Conservation (phyloP, 2,888 invertebrate genomes). For the Sicus ferrugineus region DNA sequence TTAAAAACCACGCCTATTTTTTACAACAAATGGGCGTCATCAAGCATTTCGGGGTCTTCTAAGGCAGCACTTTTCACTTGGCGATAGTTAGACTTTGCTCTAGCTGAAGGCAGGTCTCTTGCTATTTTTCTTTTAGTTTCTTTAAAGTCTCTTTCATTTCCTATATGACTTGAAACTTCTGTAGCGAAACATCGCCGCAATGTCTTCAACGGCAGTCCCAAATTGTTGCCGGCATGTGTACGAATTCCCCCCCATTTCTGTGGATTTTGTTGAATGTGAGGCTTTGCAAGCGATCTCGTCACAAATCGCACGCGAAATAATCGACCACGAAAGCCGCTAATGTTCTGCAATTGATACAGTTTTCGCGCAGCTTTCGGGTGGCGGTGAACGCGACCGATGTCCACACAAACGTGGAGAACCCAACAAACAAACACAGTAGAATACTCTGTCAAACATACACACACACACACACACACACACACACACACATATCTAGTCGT, state of each 20-base stretch:
- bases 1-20: too few species aligned
- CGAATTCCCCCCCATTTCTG: not conserved
- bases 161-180: too few species aligned
- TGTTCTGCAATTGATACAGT: constrained; percentile 51
- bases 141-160: too few species aligned
- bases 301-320: constrained; percentile 45
- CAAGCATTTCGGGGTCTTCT: too few species aligned
- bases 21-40: too few species aligned
- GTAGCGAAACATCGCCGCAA: too few species aligned
- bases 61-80: too few species aligned
- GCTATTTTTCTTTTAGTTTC: too few species aligned
- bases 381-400: not conserved
- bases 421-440: constrained; percentile 5
- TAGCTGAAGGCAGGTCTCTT: too few species aligned
- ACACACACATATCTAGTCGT: constrained; percentile 18
- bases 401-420: constrained; percentile 32
- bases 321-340: constrained; percentile 59
- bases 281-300: not conserved
- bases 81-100: too few species aligned
- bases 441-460: constrained; percentile 9
- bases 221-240: too few species aligned
- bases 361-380: constrained; percentile 26
- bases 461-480: constrained; percentile 2
- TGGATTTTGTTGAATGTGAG: not conserved
- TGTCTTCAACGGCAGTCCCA: too few species aligned